A percentile compares a stretch with the other conserved stretches of the same genome.
Evolutionary conservation across 2,888 invertebrate species (phyloP).

Genomic region (Caenorhabditis sinica): DNA sequence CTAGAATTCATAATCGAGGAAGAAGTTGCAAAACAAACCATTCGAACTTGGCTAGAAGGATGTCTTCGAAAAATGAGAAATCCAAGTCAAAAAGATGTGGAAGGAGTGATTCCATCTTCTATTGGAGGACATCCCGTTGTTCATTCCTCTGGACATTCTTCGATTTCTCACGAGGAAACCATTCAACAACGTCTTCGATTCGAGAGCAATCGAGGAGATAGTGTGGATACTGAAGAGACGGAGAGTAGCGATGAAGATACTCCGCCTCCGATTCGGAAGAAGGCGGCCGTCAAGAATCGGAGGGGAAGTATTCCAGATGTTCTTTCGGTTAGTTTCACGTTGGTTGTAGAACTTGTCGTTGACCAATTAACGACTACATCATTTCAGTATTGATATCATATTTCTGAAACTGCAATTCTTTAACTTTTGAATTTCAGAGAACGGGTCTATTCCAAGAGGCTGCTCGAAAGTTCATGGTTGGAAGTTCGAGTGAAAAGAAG

Average conservation of each 20-base stretch:
- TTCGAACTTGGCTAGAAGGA: conserved; percentile 97
- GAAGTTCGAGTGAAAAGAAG: conserved; percentile 62
- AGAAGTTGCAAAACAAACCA: conserved; percentile 93
- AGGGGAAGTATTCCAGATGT: conserved; percentile 76
- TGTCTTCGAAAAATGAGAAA: conserved; percentile 94
- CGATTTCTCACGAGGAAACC: conserved; percentile 46
- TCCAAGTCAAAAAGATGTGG: conserved; percentile 63
- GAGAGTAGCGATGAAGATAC: conserved; percentile 61
- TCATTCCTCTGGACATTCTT: conserved; percentile 55
- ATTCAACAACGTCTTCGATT: conserved; percentile 47
- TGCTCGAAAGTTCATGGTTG: conserved; percentile 75
- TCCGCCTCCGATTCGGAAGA: conserved; percentile 66
- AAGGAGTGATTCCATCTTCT: conserved; percentile 41
- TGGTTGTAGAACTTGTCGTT: neutral
- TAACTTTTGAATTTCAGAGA: no score
- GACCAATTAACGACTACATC: no score
- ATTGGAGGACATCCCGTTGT: conserved; percentile 14
- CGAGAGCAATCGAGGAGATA: conserved; percentile 34
- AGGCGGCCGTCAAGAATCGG: conserved; percentile 68
- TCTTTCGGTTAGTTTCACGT: conserved; percentile 62
- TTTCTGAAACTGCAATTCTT: neutral
- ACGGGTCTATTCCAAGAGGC: conserved; percentile 76
- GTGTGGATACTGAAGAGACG: conserved; percentile 58
- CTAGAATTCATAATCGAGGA: conserved; percentile 99
- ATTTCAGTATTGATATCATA: neutral